These are phyloP conservation scores for Aleiodes leptofemur DNA, from an alignment of 2,888 invertebrate species.

Conservation along the genomic window DNA sequence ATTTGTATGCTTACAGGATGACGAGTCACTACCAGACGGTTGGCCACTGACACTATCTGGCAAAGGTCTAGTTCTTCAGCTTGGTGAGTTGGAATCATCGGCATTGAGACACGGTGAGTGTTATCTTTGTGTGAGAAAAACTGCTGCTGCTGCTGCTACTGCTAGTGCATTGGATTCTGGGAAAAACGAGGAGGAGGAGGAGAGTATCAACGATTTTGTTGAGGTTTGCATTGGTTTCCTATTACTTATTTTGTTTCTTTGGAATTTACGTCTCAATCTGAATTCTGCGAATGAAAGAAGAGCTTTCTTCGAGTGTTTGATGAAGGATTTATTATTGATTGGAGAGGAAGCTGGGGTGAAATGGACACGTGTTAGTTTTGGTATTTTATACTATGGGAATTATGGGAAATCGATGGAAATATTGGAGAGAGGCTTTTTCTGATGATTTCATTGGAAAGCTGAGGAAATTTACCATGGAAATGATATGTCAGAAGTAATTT, in stretches of 20 bases:
- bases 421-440: too few species aligned
- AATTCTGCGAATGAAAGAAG: too few species aligned
- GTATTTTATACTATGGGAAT: too few species aligned
- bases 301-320: too few species aligned
- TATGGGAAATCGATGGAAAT: too few species aligned
- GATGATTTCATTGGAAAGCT: too few species aligned
- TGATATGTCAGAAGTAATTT: too few species aligned
- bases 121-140: slow-evolving; percentile 79
- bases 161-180: slow-evolving; percentile 33
- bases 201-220: slow-evolving; percentile 64
- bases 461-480: too few species aligned
- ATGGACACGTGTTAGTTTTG: too few species aligned
- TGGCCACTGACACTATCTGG: slow-evolving; percentile 82
- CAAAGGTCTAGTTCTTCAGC: slow-evolving; percentile 80
- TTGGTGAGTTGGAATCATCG: slow-evolving; percentile 80
- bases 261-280: slow-evolving; percentile 4
- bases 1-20: slow-evolving; percentile 75
- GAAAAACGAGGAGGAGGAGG: slow-evolving; percentile 34
- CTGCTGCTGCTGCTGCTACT: slow-evolving; percentile 27
- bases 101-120: slow-evolving; percentile 80
- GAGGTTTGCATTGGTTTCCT: slow-evolving; percentile 66
- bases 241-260: slow-evolving; percentile 39
- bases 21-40: slow-evolving; percentile 78
- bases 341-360: too few species aligned
- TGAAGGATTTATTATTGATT: too few species aligned